These are phyloP conservation scores for Drosophila lacteicornis DNA, from an alignment of 1,140 invertebrate genomes.

Conservation along the genomic window DNA sequence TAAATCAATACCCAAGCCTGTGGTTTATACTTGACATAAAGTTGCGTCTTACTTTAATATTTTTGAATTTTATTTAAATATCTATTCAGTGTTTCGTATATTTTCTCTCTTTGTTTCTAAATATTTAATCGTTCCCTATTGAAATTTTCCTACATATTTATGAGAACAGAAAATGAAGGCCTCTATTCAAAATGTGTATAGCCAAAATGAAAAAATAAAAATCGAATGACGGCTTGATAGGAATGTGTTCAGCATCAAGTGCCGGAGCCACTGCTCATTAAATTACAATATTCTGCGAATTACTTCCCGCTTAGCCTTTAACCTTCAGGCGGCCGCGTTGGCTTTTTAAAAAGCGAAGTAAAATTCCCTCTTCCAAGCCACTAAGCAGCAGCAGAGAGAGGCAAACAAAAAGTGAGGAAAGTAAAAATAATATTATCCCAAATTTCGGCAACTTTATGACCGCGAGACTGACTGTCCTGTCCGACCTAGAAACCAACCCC, in stretches of 20 bases:
- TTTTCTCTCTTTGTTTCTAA: too few relatives aligned
- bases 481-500: slow-evolving; percentile 37
- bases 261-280: slow-evolving; percentile 32
- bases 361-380: slow-evolving; percentile 42
- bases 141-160: neutral
- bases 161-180: neutral
- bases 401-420: slow-evolving; percentile 34
- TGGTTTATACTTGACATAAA: too few relatives aligned
- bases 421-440: slow-evolving; percentile 54
- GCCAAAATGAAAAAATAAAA: neutral
- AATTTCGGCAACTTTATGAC: slow-evolving; percentile 54
- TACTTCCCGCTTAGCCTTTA: slow-evolving; percentile 15
- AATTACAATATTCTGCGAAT: slow-evolving; percentile 46
- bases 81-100: too few relatives aligned
- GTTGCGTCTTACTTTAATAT: too few relatives aligned
- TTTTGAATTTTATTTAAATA: too few relatives aligned
- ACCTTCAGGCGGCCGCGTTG: slow-evolving; percentile 31
- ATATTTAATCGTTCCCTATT: too few relatives aligned
- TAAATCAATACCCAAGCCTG: too few relatives aligned
- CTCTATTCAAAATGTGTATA: neutral
- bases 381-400: slow-evolving; percentile 20
- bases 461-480: slow-evolving; percentile 27
- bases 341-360: slow-evolving; percentile 9
- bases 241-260: slow-evolving; percentile 11
- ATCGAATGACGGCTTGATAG: neutral